phyloP scores from a whole-genome alignment of 2,888 invertebrate species.

The Teleogryllus oceanicus region DNA sequence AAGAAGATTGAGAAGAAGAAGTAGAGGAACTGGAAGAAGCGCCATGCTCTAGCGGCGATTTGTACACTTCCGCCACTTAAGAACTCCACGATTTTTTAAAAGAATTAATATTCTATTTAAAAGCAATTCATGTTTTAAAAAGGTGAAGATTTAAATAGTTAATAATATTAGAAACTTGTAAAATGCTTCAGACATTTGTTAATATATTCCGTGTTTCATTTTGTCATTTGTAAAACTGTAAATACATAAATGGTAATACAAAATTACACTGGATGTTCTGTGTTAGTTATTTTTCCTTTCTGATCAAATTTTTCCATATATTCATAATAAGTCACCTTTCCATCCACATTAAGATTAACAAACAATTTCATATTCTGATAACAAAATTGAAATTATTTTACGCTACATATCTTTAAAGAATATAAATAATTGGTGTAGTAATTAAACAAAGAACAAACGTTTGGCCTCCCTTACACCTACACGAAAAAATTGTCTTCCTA shows the following conservation, averaged over 20 bases:
- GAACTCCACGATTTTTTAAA: conserved; percentile 18
- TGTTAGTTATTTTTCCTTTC: not conserved
- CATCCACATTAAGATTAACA: no score
- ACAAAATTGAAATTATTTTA: no score
- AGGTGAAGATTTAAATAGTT: conserved; percentile 31
- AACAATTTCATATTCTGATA: no score
- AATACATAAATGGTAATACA: conserved; percentile 33
- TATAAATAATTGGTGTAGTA: no score
- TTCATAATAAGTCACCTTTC: no score
- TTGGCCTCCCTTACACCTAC: no score
- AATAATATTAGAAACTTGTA: conserved; percentile 22
- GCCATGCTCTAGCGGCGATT: no score
- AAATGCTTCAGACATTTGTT: conserved; percentile 33
- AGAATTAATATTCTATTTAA: conserved; percentile 10
- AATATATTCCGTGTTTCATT: conserved; percentile 35
- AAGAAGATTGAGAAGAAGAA: no score
- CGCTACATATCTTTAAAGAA: no score
- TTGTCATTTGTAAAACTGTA: conserved; percentile 38
- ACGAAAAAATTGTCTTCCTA: no score
- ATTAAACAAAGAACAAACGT: no score
- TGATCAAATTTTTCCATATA: not conserved
- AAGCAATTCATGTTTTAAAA: conserved; percentile 27
- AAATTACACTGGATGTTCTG: conserved; percentile 20
- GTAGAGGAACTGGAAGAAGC: no score
- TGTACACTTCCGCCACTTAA: not conserved